Conservation (phyloP, 2,113 vertebrate genomes). For the Microcebus tavaratra region DNA sequence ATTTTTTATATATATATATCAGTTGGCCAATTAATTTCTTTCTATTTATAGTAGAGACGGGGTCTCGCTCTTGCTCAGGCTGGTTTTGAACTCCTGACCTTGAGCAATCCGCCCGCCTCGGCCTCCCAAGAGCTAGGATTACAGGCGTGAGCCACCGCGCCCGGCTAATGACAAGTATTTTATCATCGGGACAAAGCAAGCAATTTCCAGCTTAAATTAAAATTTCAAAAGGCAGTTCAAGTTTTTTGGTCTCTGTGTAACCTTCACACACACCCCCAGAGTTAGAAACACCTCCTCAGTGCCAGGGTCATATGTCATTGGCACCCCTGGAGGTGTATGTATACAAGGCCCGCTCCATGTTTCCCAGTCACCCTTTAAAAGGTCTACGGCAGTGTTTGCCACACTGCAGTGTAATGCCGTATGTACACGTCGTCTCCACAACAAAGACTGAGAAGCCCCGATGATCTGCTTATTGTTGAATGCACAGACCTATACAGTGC, state of each 20-base stretch:
- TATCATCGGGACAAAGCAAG: background rate
- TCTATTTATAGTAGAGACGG: too few species aligned
- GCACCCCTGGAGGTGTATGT: accelerated
- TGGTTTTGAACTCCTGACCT: too few species aligned
- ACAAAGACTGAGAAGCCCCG: background rate
- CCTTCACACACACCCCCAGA: background rate
- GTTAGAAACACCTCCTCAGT: background rate
- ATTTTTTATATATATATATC: too few species aligned
- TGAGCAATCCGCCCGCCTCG: too few species aligned
- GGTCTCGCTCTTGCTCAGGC: too few species aligned
- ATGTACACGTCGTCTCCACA: background rate
- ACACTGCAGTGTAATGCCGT: too few species aligned
- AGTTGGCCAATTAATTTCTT: too few species aligned
- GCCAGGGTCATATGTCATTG: background rate
- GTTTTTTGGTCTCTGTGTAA: background rate
- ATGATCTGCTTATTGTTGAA: background rate
- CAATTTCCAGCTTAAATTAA: background rate
- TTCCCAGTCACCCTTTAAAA: background rate
- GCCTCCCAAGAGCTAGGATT: too few species aligned
- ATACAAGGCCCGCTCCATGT: background rate
- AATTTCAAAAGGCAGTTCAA: background rate
- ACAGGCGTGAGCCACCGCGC: too few species aligned
- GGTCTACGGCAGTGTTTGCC: background rate
- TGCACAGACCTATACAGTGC: background rate
- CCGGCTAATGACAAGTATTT: too few species aligned